These are phyloP conservation scores for Furcifer pardalis DNA, from an alignment of 2,797 vertebrate species.

Conservation along the genomic window DNA sequence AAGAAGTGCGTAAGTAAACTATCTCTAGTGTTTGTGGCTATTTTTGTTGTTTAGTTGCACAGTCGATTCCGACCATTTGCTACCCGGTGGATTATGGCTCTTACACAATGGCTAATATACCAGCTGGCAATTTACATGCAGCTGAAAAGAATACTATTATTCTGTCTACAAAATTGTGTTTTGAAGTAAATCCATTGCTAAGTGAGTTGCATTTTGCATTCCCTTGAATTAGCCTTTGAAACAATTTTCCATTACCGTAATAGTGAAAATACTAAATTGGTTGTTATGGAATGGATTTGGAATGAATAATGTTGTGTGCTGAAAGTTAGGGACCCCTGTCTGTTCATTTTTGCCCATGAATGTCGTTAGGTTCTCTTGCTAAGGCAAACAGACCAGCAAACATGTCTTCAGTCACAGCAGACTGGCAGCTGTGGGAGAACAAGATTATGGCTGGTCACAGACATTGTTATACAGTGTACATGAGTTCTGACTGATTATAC, in stretches of 20 bases:
- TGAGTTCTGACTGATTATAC: constrained; percentile 30
- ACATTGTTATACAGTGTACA: constrained; percentile 18
- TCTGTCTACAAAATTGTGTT: neutral
- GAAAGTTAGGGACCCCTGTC: neutral
- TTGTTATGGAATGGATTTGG: constrained; percentile 42
- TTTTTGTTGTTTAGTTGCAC: too few species aligned
- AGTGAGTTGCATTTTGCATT: neutral
- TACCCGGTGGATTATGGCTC: too few species aligned
- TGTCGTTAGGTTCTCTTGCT: constrained; percentile 34
- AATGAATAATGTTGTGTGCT: constrained; percentile 36
- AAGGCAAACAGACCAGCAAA: constrained; percentile 29
- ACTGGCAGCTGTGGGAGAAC: constrained; percentile 25
- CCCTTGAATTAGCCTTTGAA: constrained; percentile 1
- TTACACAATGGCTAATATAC: neutral
- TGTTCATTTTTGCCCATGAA: constrained; percentile 36
- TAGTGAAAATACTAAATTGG: constrained; percentile 23
- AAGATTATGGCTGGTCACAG: constrained; percentile 40
- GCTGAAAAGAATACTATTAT: neutral
- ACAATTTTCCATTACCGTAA: constrained; percentile 41
- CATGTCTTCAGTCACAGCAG: constrained; percentile 25
- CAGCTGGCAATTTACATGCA: neutral
- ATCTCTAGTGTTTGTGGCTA: neutral
- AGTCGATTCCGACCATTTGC: too few species aligned
- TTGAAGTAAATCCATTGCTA: constrained; percentile 21
- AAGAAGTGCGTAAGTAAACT: neutral